Evolutionary conservation across 2,888 invertebrate species (phyloP).

Genomic region (Spicauda simplicius): DNA sequence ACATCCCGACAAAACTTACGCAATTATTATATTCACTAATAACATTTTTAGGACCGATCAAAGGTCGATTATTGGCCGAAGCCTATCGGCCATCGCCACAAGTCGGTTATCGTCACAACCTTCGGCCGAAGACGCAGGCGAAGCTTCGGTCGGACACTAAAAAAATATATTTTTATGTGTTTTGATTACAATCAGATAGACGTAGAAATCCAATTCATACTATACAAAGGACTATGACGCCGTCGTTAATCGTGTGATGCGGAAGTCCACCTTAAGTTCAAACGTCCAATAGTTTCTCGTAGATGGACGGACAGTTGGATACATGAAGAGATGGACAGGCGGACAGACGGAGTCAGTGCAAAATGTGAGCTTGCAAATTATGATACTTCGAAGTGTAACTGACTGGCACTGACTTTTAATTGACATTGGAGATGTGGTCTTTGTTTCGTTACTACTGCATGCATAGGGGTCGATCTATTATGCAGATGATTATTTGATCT

Average conservation of each 20-base stretch:
- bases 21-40: too few relatives aligned
- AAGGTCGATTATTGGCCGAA: too few relatives aligned
- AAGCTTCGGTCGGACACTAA: too few relatives aligned
- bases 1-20: too few relatives aligned
- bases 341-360: slow-evolving; percentile 4
- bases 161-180: too few relatives aligned
- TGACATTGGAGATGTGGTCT: not conserved
- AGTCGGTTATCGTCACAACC: too few relatives aligned
- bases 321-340: slow-evolving; percentile 8
- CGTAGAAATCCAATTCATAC: too few relatives aligned
- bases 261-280: not conserved
- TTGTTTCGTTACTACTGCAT: not conserved
- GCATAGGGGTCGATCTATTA: not conserved
- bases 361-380: slow-evolving; percentile 22
- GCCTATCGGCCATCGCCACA: too few relatives aligned
- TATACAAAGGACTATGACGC: not conserved
- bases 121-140: too few relatives aligned
- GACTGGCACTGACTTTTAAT: slow-evolving; percentile 2
- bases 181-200: too few relatives aligned
- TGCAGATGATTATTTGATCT: too few relatives aligned
- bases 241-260: not conserved
- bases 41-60: too few relatives aligned
- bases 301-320: slow-evolving; percentile 6
- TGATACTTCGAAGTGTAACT: slow-evolving; percentile 10
- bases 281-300: not conserved